Evolutionary conservation across 2,888 invertebrate genomes (phyloP), one percentile per base, ranked within the genome.

Genomic region (Lysandra bellargus): DNA sequence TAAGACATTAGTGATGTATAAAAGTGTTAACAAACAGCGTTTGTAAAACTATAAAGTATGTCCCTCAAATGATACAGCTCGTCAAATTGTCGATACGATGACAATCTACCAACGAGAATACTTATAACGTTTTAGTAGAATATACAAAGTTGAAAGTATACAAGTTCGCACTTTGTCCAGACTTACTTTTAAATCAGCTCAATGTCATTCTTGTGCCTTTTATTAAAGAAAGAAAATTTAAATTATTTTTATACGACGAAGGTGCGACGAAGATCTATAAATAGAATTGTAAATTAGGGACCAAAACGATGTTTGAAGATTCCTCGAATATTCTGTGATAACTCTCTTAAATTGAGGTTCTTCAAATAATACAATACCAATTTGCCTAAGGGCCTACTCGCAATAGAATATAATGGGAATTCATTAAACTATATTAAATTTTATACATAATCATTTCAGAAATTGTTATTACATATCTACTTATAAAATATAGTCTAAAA

Each of bases 321-420:
- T 85, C 94, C 94, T 94, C 94, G 92, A 88, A 89, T 88, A 90
- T 93, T 93, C 94, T 94, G 94, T 94, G 94, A 94, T 94, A 94
- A 91, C 89, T 92, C 90, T 93, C 90, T 92, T 91, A 90, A 91
- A 91, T 89, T 92, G 94, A 89, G 94, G 94, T 86, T 84, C 94
- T 94, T 94, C 93, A 92, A 92, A 91, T 90, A 87, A 81, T 85
- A 80, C 81, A 81, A 80, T 82, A 79, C 79, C 79, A 79, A 77
- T 17, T 69, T 14, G 57, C 9, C 14, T 37, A 76, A 53, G 76
- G 57, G 53, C 17, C 76, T 76, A 57, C 14, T 53, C 57, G 17
- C 57, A 14, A 57, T 17, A 76, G 12, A 69, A 5, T 37, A 37
- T 33, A 17, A 37, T 33, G 1, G 30, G 1, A 69, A 33, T 37